Evolutionary conservation across 2,113 vertebrate genomes (phyloP).

Genomic region (Ceyx cyanopectus): DNA sequence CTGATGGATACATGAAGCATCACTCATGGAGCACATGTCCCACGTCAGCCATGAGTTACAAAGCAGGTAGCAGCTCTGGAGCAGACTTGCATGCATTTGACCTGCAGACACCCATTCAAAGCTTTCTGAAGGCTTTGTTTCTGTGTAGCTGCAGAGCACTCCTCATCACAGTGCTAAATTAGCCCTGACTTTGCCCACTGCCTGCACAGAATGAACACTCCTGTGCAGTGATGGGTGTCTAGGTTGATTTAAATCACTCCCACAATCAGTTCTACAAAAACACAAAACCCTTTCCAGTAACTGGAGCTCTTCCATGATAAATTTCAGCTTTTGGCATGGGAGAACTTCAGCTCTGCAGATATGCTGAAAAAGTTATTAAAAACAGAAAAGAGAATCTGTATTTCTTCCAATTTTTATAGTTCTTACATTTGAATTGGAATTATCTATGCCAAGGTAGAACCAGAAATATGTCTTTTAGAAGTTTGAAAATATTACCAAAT

Average conservation of each 20-base stretch:
- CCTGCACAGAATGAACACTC: not conserved
- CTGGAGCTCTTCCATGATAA: not conserved
- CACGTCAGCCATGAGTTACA: not conserved
- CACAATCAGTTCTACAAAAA: not conserved
- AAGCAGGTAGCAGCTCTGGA: not conserved
- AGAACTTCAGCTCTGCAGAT: not conserved
- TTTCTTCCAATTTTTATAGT: not conserved
- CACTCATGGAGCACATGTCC: fast-evolving
- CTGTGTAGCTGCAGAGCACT: not conserved
- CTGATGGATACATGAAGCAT: fast-evolving
- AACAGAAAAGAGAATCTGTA: not conserved
- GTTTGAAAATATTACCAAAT: not conserved
- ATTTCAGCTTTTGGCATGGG: not conserved
- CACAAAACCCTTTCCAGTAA: not conserved
- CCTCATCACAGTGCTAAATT: not conserved
- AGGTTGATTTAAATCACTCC: not conserved
- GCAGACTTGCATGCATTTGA: not conserved
- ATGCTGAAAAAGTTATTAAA: not conserved
- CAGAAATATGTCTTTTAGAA: not conserved
- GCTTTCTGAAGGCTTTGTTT: not conserved
- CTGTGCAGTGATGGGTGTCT: not conserved
- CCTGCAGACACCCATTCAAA: no score
- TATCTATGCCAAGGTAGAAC: fast-evolving
- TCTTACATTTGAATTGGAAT: not conserved
- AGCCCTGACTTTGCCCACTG: not conserved